These are phyloP conservation scores for Andricus grossulariae DNA, from an alignment of 1,140 invertebrate species.

Conservation along the genomic window DNA sequence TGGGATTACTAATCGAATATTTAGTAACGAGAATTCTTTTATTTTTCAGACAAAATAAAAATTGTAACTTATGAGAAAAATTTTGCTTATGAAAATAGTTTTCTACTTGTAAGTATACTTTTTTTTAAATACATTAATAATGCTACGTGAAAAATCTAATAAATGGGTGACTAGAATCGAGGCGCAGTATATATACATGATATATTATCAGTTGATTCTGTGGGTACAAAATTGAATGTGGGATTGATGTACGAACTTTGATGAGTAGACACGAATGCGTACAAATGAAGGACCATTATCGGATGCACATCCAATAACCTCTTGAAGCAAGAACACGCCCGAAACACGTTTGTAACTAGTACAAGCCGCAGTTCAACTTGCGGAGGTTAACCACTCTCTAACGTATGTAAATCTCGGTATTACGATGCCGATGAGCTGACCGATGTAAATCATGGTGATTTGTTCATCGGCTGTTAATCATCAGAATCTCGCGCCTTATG, in stretches of 20 bases:
- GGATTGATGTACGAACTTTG: neutral
- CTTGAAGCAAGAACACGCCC: conserved; percentile 9
- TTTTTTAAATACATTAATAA: no score
- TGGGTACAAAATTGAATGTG: no score
- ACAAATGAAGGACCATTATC: neutral
- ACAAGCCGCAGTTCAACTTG: conserved; percentile 16
- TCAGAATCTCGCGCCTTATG: conserved; percentile 39
- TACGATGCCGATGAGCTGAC: conserved; percentile 44
- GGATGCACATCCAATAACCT: neutral
- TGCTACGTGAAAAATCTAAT: no score
- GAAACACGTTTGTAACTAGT: conserved; percentile 22
- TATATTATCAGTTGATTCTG: no score
- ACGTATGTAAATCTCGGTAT: conserved; percentile 48
- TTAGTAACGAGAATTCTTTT: no score
- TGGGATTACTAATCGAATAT: no score
- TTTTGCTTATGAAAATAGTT: no score
- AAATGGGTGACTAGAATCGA: no score
- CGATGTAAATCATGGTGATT: conserved; percentile 45
- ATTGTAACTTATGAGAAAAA: no score
- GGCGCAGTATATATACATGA: no score
- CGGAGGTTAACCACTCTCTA: conserved; percentile 7
- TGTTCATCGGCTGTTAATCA: conserved; percentile 53
- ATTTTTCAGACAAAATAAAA: no score
- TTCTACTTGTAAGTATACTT: no score
- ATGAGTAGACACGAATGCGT: neutral